Evolutionary conservation across 2,888 invertebrate genomes (phyloP).

Genomic region (Volucella inanis): DNA sequence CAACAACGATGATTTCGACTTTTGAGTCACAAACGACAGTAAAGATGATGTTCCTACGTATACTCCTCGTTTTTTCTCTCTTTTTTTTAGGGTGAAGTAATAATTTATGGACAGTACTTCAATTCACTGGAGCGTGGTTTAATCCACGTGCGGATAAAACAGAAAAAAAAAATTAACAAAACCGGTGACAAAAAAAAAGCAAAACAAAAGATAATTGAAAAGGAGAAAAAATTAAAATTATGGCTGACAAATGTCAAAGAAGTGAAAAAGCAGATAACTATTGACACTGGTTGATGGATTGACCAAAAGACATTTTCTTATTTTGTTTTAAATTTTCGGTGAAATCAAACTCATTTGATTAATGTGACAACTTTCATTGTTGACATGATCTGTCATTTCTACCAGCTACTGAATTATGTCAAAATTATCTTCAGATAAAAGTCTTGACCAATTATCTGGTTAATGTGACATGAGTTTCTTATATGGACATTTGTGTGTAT

Average conservation of each 20-base stretch:
- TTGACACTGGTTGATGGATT: slow-evolving; percentile 58
- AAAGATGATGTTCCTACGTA: slow-evolving; percentile 9
- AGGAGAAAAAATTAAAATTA: slow-evolving; percentile 25
- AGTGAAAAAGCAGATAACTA: slow-evolving; percentile 50
- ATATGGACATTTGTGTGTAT: too few species aligned
- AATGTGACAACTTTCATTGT: slow-evolving; percentile 40
- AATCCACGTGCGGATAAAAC: slow-evolving; percentile 70
- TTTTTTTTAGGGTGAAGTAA: slow-evolving; percentile 58
- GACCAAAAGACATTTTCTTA: not conserved
- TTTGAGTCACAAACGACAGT: not conserved
- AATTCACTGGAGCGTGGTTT: slow-evolving; percentile 67
- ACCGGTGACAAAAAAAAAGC: too few species aligned
- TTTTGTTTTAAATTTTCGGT: slow-evolving; percentile 5
- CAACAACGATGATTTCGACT: not conserved
- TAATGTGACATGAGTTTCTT: not conserved
- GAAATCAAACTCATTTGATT: slow-evolving; percentile 40
- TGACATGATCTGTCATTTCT: slow-evolving; percentile 19
- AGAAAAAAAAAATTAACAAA: slow-evolving; percentile 6
- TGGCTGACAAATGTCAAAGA: slow-evolving; percentile 62
- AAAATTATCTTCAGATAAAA: not conserved
- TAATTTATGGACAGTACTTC: slow-evolving; percentile 61
- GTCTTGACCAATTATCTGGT: not conserved
- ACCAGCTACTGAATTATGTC: not conserved
- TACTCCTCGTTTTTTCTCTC: too few species aligned
- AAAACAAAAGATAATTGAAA: slow-evolving; percentile 32